Evolutionary conservation across 2,797 vertebrate genomes (phyloP), one percentile per base, ranked within the genome.

Genomic region (Aeoliscus strigatus): DNA sequence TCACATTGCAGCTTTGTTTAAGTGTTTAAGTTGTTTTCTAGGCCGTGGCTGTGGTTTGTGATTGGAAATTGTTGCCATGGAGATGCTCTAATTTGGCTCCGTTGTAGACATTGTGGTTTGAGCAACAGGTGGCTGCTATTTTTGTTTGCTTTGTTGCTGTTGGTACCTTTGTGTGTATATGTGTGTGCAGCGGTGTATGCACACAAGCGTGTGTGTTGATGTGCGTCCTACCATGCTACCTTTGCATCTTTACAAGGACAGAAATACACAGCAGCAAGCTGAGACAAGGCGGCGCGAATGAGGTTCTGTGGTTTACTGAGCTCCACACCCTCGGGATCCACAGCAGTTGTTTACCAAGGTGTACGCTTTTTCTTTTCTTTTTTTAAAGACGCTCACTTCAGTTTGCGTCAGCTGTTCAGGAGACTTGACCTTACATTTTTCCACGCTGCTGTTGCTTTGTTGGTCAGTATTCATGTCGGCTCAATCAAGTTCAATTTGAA

Each of bases 81-180:
- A 63, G 70, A 84, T 70, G 69, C 58, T 84, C 84, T 86, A 86
- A 88, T 89, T 89, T 85, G 66, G 77, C 77, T 75, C 75, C 77
- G 78, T 69, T 69, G 80, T 82, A 83, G 76, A 85, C 79, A 79
- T 66, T 86, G 85, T 70, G 81, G 86, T 85, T 86, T 80, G 47
- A 81, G 79, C 81, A 86, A 84, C 85, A 88, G 85, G 86, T 89
- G 86, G 58, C 61, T 85, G 86, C 85, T 84, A 83, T 87, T 81
- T 85, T 83, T 70, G 70, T 79, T 72, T 62, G 51, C 60, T 76
- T 73, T 79, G 70, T 66, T 73, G 70, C 69, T 53, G 33, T 30
- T 15, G 36, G 42, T 39, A 39, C 28, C 10, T 36, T 36, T 40
- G 42, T 35, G 30, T 57, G 39, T 3, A 23, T 31, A 14, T 13